Evolutionary conservation across 2,888 invertebrate genomes (phyloP).

Genomic region (Lasioglossum figueresi): DNA sequence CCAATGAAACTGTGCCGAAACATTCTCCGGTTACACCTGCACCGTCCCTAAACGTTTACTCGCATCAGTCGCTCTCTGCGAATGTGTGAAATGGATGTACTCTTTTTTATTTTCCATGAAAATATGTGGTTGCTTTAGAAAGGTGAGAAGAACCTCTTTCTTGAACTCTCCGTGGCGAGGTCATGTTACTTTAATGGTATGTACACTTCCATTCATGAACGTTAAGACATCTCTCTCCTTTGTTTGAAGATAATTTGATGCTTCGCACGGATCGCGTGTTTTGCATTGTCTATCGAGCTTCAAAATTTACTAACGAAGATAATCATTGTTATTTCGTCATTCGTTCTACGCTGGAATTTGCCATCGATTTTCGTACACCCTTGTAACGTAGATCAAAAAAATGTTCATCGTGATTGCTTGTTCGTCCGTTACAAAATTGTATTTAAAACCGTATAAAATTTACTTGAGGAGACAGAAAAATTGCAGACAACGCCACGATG

Average conservation of each 20-base stretch:
- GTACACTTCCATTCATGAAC: slow-evolving; percentile 13
- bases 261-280: background rate
- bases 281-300: slow-evolving; percentile 2
- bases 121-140: background rate
- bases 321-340: background rate
- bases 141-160: slow-evolving; percentile 1
- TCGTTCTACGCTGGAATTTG: background rate
- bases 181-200: background rate
- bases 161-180: background rate
- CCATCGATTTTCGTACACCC: background rate
- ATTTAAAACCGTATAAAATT: background rate
- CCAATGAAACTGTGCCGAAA: background rate
- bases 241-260: background rate
- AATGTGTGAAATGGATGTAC: background rate
- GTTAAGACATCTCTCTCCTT: slow-evolving; percentile 8
- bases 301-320: background rate
- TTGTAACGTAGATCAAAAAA: background rate
- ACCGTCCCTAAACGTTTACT: background rate
- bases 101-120: background rate
- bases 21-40: slow-evolving; percentile 2
- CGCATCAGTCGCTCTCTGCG: background rate
- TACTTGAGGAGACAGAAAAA: background rate
- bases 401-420: too few species aligned
- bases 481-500: background rate
- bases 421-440: background rate